Conservation (phyloP, 2,113 vertebrate genomes). For the Herpetotheres cachinnans region DNA sequence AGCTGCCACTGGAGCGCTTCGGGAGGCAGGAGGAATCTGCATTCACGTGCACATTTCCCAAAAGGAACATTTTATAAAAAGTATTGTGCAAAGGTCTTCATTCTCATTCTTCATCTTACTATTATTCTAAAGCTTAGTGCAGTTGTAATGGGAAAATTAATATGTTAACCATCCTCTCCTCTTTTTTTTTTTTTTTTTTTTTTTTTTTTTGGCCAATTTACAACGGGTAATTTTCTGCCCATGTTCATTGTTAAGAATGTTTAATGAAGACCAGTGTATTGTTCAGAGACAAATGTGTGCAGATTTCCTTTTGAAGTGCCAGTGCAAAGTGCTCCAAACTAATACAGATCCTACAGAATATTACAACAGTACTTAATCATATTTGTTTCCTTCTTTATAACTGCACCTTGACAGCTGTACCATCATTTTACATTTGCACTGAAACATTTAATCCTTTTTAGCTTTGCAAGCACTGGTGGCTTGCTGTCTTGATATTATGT, state of each 20-base stretch:
- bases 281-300: conserved; percentile 57
- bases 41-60: conserved; percentile 50
- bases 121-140: conserved; percentile 58
- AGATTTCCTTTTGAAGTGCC: conserved; percentile 60
- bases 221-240: conserved; percentile 54
- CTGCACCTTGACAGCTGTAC: conserved; percentile 69
- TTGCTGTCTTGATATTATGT: conserved; percentile 78
- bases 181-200: not conserved
- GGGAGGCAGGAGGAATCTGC: conserved; percentile 65
- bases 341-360: conserved; percentile 48
- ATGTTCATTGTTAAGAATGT: conserved; percentile 49
- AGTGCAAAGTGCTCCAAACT: conserved; percentile 61
- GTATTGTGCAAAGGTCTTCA: conserved; percentile 37
- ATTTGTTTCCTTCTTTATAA: conserved; percentile 57
- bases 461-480: conserved; percentile 82
- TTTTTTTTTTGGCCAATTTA: conserved; percentile 44
- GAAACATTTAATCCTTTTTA: conserved; percentile 70
- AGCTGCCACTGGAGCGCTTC: conserved; percentile 63
- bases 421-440: conserved; percentile 78
- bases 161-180: conserved; percentile 30
- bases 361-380: conserved; percentile 42
- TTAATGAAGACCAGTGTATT: conserved; percentile 67
- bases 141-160: conserved; percentile 57
- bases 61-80: conserved; percentile 52
- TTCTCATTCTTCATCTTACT: conserved; percentile 43